Conservation (phyloP, 2,113 vertebrate species). For the Mohoua ochrocephala region DNA sequence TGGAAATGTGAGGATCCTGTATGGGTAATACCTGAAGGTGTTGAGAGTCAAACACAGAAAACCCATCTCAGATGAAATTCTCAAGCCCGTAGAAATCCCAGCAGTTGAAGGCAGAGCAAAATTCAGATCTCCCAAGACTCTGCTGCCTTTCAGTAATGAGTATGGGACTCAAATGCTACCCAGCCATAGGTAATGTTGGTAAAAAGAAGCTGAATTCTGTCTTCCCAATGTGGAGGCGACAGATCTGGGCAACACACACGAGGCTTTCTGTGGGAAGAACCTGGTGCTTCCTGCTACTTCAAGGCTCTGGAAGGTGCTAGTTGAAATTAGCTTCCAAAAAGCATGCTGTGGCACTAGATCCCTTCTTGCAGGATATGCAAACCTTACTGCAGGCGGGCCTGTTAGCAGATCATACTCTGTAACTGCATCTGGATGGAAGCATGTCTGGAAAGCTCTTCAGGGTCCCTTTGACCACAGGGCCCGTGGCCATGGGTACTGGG, state of each 20-base stretch:
- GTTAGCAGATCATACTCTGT: not conserved
- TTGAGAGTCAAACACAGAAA: not conserved
- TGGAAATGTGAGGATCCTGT: not conserved
- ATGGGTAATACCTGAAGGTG: not conserved
- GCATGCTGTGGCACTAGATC: not conserved
- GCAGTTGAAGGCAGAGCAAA: not conserved
- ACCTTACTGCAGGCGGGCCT: not conserved
- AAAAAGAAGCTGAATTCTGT: not conserved
- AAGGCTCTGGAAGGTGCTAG: not conserved
- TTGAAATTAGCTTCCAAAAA: not conserved
- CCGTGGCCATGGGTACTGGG: not conserved
- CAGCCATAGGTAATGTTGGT: not conserved
- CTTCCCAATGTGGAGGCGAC: not conserved
- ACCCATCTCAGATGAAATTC: not conserved
- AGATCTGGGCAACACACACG: rapidly evolving
- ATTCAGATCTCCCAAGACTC: not conserved
- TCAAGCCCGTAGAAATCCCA: not conserved
- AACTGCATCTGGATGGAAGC: not conserved
- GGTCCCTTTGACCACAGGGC: not conserved
- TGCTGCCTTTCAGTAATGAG: not conserved
- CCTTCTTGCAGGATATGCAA: not conserved
- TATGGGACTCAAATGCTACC: not conserved
- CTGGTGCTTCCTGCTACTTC: not conserved
- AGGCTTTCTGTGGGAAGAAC: not conserved
- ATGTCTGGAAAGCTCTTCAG: not conserved